Conservation (phyloP, 2,797 vertebrate genomes). For the Periophthalmus magnuspinnatus region DNA sequence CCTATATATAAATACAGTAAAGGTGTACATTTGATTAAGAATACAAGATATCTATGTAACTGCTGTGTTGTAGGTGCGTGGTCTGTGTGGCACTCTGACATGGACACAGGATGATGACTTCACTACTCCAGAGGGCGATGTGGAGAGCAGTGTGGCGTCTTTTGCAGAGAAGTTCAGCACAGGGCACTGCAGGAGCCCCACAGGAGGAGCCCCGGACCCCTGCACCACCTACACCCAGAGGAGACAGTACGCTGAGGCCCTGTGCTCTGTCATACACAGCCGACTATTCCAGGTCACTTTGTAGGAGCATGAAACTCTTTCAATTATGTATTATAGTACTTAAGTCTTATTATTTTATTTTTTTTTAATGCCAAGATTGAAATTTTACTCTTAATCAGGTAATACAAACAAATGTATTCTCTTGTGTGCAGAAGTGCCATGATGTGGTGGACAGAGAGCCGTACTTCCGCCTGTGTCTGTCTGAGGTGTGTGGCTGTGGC, state of each 20-base stretch:
- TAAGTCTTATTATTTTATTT: too few relatives aligned
- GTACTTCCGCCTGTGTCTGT: slow-evolving; percentile 80
- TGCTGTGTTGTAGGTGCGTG: slow-evolving; percentile 80
- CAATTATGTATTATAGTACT: too few relatives aligned
- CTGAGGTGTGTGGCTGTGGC: slow-evolving; percentile 79
- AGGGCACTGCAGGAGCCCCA: slow-evolving; percentile 59
- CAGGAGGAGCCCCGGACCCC: slow-evolving; percentile 47
- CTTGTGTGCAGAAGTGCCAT: slow-evolving; percentile 79
- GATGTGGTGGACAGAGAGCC: slow-evolving; percentile 81
- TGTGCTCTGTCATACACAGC: slow-evolving; percentile 80
- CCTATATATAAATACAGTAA: too few relatives aligned
- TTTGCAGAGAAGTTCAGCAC: slow-evolving; percentile 82
- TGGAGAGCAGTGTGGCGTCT: slow-evolving; percentile 78
- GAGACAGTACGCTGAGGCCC: slow-evolving; percentile 70
- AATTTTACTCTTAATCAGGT: neutral
- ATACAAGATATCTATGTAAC: neutral
- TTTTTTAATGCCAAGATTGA: neutral
- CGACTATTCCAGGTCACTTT: slow-evolving; percentile 81
- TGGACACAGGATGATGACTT: slow-evolving; percentile 92
- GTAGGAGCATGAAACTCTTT: neutral
- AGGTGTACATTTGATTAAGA: too few relatives aligned
- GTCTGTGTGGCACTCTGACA: slow-evolving; percentile 89
- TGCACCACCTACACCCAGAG: slow-evolving; percentile 79
- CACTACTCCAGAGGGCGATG: slow-evolving; percentile 85
- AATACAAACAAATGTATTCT: too few relatives aligned